Base-by-base conservation (phyloP, 2,888 invertebrate species). In the Icerya purchasi region DNA sequence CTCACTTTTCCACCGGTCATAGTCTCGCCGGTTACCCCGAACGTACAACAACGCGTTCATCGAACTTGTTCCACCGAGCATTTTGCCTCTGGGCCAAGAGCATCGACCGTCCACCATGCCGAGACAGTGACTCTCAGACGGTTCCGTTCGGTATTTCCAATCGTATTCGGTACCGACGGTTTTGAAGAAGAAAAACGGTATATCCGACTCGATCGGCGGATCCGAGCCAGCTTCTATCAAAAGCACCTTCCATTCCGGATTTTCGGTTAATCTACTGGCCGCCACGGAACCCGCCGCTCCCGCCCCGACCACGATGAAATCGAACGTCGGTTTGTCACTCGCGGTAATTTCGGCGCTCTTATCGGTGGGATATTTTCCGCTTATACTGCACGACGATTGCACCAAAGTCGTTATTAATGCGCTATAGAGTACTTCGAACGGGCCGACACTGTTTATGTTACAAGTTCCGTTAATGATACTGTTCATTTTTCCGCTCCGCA, bases 231-330 rank as follows among this genome's bases (percentile, higher is more conserved):
- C 77, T 51, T 77, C 65, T 1, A 77, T 67, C 8, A 69, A 63
- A 1, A 77, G 68, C 1, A 77, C 75, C 0, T 73, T 72, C 19
- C 73, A 74, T 56, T 72, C 68, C 0, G 68, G 65, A 18, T 71
- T 71, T 65, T 75, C 73, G 51, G 75, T 74, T 2, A 77, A 70
- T 2, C 77, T 69, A 1, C 75, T 70, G 2, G 76, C 76, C n/a
- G 76, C 66, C 2, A 75, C 76, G 62, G 75, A 73, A 2, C 74
- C 78, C 0, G 77, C 76, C 1, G 77, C 74, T 1, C 78, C 78
- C 0, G 76, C 77, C 0, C 78, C 78, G 1, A 78, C 70, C 8
- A 76, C 68, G 25, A 77, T 74, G 64, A 75, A 76, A 57, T 67
- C 67, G 60, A 65, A 66, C 58, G 62, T 63, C 24, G 61, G 61